These are phyloP conservation scores for Eubucco bourcierii DNA, from an alignment of 2,113 vertebrate species.

Conservation along the genomic window DNA sequence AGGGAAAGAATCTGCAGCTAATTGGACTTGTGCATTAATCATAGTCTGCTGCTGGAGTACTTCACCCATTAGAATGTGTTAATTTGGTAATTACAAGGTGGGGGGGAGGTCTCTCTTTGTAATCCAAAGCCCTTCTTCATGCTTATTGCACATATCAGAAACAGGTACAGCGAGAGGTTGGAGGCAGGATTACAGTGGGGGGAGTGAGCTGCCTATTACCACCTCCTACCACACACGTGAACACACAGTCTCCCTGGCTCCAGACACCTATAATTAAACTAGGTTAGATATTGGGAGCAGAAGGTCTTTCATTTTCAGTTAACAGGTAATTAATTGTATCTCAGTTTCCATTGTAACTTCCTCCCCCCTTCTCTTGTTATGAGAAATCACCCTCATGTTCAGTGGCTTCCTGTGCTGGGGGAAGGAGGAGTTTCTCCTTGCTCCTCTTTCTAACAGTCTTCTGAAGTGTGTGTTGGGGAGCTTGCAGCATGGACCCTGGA, in stretches of 20 bases:
- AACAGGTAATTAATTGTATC: conserved; percentile 60
- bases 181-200: not conserved
- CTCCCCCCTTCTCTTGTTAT: not conserved
- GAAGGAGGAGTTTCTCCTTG: not conserved
- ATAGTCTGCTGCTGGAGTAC: conserved; percentile 64
- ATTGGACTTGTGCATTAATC: conserved; percentile 74
- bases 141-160: conserved; percentile 34
- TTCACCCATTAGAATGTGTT: conserved; percentile 74
- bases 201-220: not conserved
- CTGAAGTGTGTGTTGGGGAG: not conserved
- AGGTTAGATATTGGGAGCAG: conserved; percentile 31
- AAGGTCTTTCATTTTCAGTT: conserved; percentile 53
- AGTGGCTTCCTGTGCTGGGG: not conserved
- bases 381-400: not conserved
- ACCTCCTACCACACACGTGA: conserved; percentile 9
- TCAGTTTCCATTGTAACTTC: not conserved
- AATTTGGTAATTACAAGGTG: conserved; percentile 79
- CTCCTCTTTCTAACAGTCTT: not conserved
- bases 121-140: conserved; percentile 64
- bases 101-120: conserved; percentile 58
- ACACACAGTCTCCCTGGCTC: not conserved
- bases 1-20: conserved; percentile 65
- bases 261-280: conserved; percentile 54
- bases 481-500: not conserved
- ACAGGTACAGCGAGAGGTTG: not conserved